Evolutionary conservation across 2,888 invertebrate genomes (phyloP).

Genomic region (Electrophaes corylata): DNA sequence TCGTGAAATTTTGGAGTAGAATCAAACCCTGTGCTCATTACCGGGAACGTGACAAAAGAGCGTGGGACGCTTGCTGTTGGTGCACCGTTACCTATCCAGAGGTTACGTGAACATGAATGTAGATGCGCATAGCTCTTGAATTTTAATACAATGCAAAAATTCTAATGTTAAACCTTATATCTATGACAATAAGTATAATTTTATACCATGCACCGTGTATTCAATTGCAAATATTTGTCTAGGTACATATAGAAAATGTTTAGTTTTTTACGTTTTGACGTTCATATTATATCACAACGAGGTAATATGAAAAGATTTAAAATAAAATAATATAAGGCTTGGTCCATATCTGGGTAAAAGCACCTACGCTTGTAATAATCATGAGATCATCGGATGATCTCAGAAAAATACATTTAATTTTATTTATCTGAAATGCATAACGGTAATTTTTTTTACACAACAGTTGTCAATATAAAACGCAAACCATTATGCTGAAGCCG

Average conservation of each 20-base stretch:
- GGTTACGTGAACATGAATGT: constrained; percentile 5
- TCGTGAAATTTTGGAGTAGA: constrained; percentile 15
- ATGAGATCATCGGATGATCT: constrained; percentile 14
- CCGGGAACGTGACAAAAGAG: constrained; percentile 20
- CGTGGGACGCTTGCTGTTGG: constrained; percentile 21
- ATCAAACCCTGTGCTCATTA: constrained; percentile 19
- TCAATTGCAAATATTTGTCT: neutral
- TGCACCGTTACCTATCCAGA: constrained; percentile 21
- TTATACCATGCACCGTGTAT: neutral
- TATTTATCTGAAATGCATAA: too few species aligned
- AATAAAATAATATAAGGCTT: neutral
- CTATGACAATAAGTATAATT: too few species aligned
- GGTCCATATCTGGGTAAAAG: neutral
- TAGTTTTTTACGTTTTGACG: too few species aligned
- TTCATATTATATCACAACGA: too few species aligned
- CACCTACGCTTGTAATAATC: constrained; percentile 1
- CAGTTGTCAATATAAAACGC: too few species aligned
- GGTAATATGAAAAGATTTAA: neutral
- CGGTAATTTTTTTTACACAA: too few species aligned
- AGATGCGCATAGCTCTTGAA: neutral
- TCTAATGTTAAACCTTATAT: too few species aligned
- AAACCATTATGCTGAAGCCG: too few species aligned
- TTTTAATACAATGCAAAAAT: neutral
- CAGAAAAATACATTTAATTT: neutral
- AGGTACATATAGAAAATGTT: neutral